phyloP scores from a whole-genome alignment of 2,888 invertebrate species.

The Trissolcus brochymenae region DNA sequence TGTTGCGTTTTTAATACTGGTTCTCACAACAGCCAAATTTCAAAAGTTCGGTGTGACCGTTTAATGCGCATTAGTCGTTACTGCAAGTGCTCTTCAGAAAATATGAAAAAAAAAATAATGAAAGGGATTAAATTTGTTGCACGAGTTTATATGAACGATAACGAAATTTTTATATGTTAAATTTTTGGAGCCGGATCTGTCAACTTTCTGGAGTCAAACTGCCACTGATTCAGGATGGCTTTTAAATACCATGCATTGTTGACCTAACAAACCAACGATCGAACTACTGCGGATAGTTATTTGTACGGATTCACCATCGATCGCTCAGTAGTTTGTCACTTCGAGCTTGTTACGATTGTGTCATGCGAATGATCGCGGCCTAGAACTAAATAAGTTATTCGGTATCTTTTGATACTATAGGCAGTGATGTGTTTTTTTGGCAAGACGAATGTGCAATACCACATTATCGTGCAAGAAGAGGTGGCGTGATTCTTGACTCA shows the following conservation, averaged over 20 bases:
- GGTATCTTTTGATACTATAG: slow-evolving; percentile 39
- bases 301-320: slow-evolving; percentile 76
- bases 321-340: slow-evolving; percentile 69
- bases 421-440: slow-evolving; percentile 37
- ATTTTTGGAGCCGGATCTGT: slow-evolving; percentile 7
- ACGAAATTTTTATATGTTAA: not conserved
- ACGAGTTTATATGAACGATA: not conserved
- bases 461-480: slow-evolving; percentile 25
- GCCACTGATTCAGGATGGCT: not conserved
- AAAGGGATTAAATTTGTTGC: not conserved
- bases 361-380: slow-evolving; percentile 72
- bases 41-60: slow-evolving; percentile 73
- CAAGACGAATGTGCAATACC: slow-evolving; percentile 27
- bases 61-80: slow-evolving; percentile 70
- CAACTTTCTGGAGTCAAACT: not conserved
- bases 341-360: slow-evolving; percentile 74
- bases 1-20: slow-evolving; percentile 6
- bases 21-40: slow-evolving; percentile 73
- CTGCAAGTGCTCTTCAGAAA: slow-evolving; percentile 2
- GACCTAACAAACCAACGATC: slow-evolving; percentile 65
- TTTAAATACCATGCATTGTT: slow-evolving; percentile 60
- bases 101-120: not conserved
- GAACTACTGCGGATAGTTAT: slow-evolving; percentile 61
- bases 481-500: slow-evolving; percentile 4
- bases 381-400: slow-evolving; percentile 68